Base-by-base conservation (phyloP, 2,888 invertebrate genomes). In the Villa cingulata region DNA sequence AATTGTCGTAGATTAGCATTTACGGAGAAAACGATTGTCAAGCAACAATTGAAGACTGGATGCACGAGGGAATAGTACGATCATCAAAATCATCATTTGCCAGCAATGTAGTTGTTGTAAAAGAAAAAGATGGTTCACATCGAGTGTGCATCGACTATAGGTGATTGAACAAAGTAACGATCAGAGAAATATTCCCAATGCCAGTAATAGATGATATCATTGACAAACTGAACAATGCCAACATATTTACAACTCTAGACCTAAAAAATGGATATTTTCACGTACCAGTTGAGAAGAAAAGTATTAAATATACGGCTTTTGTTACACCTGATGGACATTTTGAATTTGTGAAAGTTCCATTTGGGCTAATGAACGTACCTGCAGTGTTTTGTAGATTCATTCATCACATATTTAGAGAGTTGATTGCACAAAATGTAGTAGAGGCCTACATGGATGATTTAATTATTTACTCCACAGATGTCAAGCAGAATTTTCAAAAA, bases 181-280 rank as follows among this genome's bases (percentile, higher is more conserved):
- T 6, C 9, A 27, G 27, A 27, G 59, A 60, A 29, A 50, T 53
- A 43, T 60, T 53, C 48, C 62, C 61, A 2, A 43, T 65, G 18
- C 63, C 66, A 2, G 36, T 62, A 4, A 64, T 66, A 15, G 61
- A 65, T 45, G 63, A 63, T 48, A 57, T 56, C 14, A 53, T 65
- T 17, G 45, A 45, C 27, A 9, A 27, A 27, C 27, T 27, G 9
- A 6, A 27, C 27, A 27, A 27, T 9, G 27, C 27, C 27, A 27
- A 27, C 9, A 6, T 6, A 6, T 27, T 27, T 27, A 6, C 5
- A 4, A 27, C 27, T 6, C 27, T 27, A 27, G 27, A 27, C 9
- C n/a, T n/a, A n/a, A n/a, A n/a, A n/a, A n/a, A n/a, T n/a, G n/a
- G n/a, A n/a, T n/a, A n/a, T n/a, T n/a, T 27, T 27, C 43, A 43